These are phyloP conservation scores for Natrix natrix DNA, from an alignment of 2,797 vertebrate genomes.

Conservation along the genomic window DNA sequence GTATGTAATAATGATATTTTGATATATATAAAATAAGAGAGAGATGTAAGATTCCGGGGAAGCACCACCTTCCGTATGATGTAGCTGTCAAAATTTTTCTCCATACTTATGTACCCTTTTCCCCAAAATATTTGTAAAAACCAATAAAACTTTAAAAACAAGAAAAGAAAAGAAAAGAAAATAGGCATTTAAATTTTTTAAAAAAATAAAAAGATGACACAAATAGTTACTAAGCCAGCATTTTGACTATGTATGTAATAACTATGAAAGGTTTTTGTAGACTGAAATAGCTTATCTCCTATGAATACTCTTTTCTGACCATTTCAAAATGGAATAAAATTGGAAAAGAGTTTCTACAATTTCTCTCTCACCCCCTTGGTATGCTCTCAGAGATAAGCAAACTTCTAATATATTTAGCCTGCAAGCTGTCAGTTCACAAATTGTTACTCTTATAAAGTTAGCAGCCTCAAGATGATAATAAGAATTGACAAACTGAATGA, in stretches of 20 bases:
- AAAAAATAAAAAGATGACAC: background rate
- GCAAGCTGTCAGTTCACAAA: background rate
- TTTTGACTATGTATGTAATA: background rate
- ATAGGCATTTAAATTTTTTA: background rate
- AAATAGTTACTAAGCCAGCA: background rate
- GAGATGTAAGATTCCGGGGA: too few species aligned
- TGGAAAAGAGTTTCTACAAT: background rate
- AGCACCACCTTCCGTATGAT: too few species aligned
- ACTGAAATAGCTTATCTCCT: background rate
- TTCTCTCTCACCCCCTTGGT: background rate
- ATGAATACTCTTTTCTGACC: background rate
- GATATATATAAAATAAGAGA: too few species aligned
- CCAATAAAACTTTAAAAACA: too few species aligned
- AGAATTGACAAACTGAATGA: background rate
- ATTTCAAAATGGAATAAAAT: background rate
- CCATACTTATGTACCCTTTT: too few species aligned
- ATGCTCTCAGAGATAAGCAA: background rate
- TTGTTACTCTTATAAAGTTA: background rate
- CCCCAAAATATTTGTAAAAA: too few species aligned
- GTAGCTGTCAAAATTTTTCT: too few species aligned
- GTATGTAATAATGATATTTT: too few species aligned
- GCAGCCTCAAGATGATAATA: background rate
- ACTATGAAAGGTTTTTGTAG: background rate
- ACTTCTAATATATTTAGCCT: background rate
- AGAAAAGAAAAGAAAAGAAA: background rate